Evolutionary conservation across 30 jellyfish, hydroid and myxozoan species (phyloP).

Genomic region (Nemopilema nomurai): DNA sequence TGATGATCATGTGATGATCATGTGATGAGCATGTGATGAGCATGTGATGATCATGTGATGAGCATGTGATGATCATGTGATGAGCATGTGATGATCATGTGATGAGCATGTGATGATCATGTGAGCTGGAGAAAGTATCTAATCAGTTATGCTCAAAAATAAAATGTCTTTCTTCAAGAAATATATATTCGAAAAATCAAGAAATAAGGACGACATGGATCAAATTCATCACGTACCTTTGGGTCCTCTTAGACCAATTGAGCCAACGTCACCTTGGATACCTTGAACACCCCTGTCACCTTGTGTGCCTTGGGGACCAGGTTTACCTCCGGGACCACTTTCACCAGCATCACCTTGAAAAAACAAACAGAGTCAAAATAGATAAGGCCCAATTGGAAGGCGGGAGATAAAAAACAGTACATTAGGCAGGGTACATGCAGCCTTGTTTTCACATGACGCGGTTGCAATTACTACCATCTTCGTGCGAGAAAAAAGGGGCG

Average conservation of each 20-base stretch:
- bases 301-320: constrained; percentile 67
- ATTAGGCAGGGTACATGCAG: too few species aligned
- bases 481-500: neutral
- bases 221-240: constrained; percentile 31
- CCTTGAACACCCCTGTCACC: constrained; percentile 82
- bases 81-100: too few species aligned
- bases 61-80: too few species aligned
- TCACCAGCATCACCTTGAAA: constrained; percentile 50
- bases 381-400: too few species aligned
- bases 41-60: too few species aligned
- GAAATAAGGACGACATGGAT: neutral
- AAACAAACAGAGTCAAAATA: neutral
- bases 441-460: neutral
- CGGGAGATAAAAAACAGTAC: too few species aligned
- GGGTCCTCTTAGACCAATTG: constrained; percentile 46
- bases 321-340: constrained; percentile 55
- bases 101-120: too few species aligned
- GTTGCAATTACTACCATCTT: neutral
- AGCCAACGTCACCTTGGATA: constrained; percentile 72
- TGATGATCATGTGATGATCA: too few species aligned
- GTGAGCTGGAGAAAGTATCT: neutral
- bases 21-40: too few species aligned
- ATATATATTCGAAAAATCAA: neutral
- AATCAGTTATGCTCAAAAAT: neutral
- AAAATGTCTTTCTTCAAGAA: neutral